Base-by-base conservation (phyloP, 2,797 vertebrate species). In the Mastacembelus armatus region DNA sequence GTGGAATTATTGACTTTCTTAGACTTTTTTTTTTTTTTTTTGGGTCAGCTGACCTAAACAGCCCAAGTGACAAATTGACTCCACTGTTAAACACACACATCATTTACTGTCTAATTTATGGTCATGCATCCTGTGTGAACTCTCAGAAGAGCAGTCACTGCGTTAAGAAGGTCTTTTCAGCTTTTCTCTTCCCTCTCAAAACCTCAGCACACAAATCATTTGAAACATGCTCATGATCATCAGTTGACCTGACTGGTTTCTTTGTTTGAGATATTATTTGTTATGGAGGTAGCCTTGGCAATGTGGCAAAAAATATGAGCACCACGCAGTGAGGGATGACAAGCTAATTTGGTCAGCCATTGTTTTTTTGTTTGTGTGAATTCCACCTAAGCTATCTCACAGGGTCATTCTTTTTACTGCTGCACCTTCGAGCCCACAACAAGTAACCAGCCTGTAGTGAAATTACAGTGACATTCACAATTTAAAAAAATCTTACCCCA, bases 1-100 rank as follows among this genome's bases (percentile, higher is more conserved):
- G 47, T 29, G 61, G 70, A 87, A 57, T 82, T 77, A 84, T 77
- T 78, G 80, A 84, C 80, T 80, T 86, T 65, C 29, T 80, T 35
- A 39, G 63, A 72, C 40, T 65, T n/a, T n/a, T n/a, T n/a, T n/a
- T n/a, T n/a, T n/a, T 61, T 68, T 83, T 77, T 71, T 78, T 77
- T 62, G 35, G 45, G 65, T 88, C 84, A 89, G 73, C 72, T 87
- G 86, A 89, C 76, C 68, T 49, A 22, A 79, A 83, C 33, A 60
- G 52, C 3, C 14, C 1, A 79, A 84, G 79, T 81, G 78, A 89
- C 72, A 74, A 60, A 78, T 74, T 52, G 71, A 72, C 45, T 65
- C 15, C 21, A 36, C 30, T 56, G 51, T 66, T 73, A 30, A 57
- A 64, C 35, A 71, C 57, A 69, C 35, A 44, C 66, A 61, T 47